Percentiles rank a stretch among this genome's conserved stretches.
phyloP scores from a whole-genome alignment of 2,888 invertebrate species.

The Lagria hirta region DNA sequence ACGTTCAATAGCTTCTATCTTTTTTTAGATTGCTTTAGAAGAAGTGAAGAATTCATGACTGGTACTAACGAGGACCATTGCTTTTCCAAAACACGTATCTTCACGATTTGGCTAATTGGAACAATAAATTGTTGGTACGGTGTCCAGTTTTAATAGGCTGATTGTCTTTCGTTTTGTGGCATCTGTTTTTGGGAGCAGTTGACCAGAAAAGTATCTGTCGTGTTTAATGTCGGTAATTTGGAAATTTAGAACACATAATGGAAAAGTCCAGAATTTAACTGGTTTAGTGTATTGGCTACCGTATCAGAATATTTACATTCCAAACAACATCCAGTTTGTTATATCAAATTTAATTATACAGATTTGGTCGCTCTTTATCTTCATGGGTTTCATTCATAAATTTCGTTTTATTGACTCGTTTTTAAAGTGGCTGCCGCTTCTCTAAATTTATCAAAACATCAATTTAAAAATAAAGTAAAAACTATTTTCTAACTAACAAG shows the following conservation, averaged over 20 bases:
- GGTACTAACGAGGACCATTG: constrained; percentile 49
- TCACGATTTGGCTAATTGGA: constrained; percentile 59
- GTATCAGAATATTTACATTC: constrained; percentile 35
- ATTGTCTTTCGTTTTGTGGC: constrained; percentile 55
- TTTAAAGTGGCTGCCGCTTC: constrained; percentile 20
- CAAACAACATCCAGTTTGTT: constrained; percentile 34
- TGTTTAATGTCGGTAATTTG: too few relatives aligned
- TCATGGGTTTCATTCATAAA: constrained; percentile 29
- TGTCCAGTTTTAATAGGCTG: constrained; percentile 57
- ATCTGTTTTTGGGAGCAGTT: constrained; percentile 50
- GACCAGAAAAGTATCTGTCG: constrained; percentile 38
- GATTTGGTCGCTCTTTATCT: constrained; percentile 28
- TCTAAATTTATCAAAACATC: too few relatives aligned
- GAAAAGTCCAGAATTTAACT: too few relatives aligned
- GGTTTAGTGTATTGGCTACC: constrained; percentile 38
- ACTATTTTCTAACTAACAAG: too few relatives aligned
- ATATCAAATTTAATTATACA: constrained; percentile 35
- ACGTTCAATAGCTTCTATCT: constrained; percentile 13
- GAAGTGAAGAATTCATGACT: constrained; percentile 29
- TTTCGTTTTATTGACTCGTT: constrained; percentile 29
- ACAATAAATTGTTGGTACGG: constrained; percentile 59
- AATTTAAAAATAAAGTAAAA: too few relatives aligned
- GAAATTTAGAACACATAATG: too few relatives aligned
- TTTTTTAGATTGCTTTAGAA: constrained; percentile 12
- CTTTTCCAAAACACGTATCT: constrained; percentile 56